These are phyloP conservation scores for Micropterix aruncella DNA, from an alignment of 2,888 invertebrate genomes.

Conservation along the genomic window DNA sequence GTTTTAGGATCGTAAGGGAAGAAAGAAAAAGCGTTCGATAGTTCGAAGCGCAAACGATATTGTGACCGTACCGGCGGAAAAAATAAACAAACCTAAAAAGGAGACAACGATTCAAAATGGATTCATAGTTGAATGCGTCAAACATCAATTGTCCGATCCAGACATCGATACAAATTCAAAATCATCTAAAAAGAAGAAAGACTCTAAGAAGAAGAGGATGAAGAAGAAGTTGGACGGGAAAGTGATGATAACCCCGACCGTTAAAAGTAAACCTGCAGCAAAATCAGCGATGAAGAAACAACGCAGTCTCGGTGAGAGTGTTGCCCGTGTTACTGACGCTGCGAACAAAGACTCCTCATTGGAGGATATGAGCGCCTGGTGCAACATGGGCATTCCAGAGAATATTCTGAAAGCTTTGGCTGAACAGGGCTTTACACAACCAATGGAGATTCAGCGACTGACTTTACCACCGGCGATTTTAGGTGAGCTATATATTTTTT, in stretches of 20 bases:
- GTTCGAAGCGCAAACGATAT: no score
- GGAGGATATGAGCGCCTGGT: conserved; percentile 47
- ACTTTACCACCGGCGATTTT: conserved; percentile 73
- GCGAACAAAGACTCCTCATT: conserved; percentile 18
- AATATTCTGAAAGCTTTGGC: conserved; percentile 57
- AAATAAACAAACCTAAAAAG: no score
- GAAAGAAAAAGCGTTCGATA: no score
- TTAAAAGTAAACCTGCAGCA: conserved; percentile 17
- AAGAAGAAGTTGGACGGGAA: conserved; percentile 6
- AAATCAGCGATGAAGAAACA: conserved; percentile 21
- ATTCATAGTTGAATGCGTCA: no score
- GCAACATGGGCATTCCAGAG: conserved; percentile 51
- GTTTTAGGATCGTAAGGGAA: no score
- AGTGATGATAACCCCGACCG: neutral
- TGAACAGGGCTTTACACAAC: conserved; percentile 62
- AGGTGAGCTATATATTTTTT: no score
- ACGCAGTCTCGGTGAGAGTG: conserved; percentile 10
- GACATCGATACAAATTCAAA: no score
- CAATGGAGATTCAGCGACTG: conserved; percentile 79
- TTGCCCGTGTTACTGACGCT: no score
- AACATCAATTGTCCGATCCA: no score
- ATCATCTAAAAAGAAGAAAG: conserved; percentile 7
- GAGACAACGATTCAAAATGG: no score
- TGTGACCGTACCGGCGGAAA: no score
- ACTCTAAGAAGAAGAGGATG: conserved; percentile 8